Evolutionary conservation across 2,797 vertebrate genomes (phyloP), one percentile per base, ranked within the genome.

Genomic region (Pangasius sanitwongsei): DNA sequence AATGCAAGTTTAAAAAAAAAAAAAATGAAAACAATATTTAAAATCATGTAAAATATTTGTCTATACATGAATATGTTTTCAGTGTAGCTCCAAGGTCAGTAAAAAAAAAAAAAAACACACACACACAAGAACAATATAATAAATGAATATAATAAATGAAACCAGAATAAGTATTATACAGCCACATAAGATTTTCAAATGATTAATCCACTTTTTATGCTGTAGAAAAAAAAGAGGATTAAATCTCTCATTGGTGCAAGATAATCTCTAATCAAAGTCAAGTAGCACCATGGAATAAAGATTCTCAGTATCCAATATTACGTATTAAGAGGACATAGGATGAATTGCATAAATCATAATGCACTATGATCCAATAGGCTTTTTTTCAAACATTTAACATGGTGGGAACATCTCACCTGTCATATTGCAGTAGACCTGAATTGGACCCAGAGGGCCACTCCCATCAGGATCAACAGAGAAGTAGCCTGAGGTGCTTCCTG

Each of bases 391-490:
- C 28, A 1, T 31, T 57, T 25, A 25, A 48, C 72, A 50, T 13
- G 6, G 2, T 65, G 59, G 8, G 7, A 67, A 53, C 20, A 74
- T 63, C 95, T 95, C 93, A 97, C 97, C 96, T 95, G 97, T 97
- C 95, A 97, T 96, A 94, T 97, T 97, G 93, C 97, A 97, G 94
- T 96, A 97, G 20, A 96, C 97, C 90, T 95, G 95, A 53, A 95
- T 89, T 75, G 96, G 94, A 86, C 95, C 94, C 93, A 97, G 92
- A 91, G 96, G 95, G 18, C 97, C 96, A 28, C 96, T 97, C 83
- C 96, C 97, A 88, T 97, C 97, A 11, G 95, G 95, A 94, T 97
- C 97, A 23, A 97, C 94, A 90, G 96, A 96, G 94, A 95, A 97
- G 93, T 94, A 95, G 88, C 96, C 97, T 0, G 97, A 97, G 57